Percentiles rank a stretch among this genome's conserved stretches.
These are phyloP conservation scores for Proisotoma minuta DNA, from an alignment of 2,888 invertebrate species.

Conservation along the genomic window DNA sequence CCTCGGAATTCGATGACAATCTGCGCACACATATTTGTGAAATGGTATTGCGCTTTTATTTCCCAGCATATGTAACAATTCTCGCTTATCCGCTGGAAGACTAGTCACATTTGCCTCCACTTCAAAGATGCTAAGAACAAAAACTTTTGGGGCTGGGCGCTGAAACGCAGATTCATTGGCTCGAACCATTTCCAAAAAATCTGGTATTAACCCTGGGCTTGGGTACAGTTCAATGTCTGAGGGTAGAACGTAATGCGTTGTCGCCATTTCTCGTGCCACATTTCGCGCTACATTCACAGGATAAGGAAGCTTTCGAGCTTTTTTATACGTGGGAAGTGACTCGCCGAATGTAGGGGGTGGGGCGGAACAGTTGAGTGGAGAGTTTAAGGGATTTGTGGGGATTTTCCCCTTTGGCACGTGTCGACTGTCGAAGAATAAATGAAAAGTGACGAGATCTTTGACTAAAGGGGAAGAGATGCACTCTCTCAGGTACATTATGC, in stretches of 20 bases:
- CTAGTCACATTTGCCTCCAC: slow-evolving; percentile 60
- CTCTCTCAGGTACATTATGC: slow-evolving; percentile 75
- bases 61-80: slow-evolving; percentile 63
- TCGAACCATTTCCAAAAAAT: slow-evolving; percentile 80
- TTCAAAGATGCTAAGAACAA: slow-evolving; percentile 84
- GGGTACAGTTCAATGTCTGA: slow-evolving; percentile 86
- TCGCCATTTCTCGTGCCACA: slow-evolving; percentile 74
- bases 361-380: slow-evolving; percentile 36
- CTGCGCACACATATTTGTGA: slow-evolving; percentile 82
- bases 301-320: slow-evolving; percentile 73
- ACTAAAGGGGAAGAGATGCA: slow-evolving; percentile 65
- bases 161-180: slow-evolving; percentile 54
- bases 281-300: slow-evolving; percentile 88
- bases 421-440: slow-evolving; percentile 80
- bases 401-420: slow-evolving; percentile 63
- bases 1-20: slow-evolving; percentile 82
- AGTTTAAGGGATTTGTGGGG: slow-evolving; percentile 15
- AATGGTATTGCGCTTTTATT: slow-evolving; percentile 80
- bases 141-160: slow-evolving; percentile 62
- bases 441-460: slow-evolving; percentile 77
- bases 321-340: slow-evolving; percentile 62
- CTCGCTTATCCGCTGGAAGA: slow-evolving; percentile 68
- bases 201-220: slow-evolving; percentile 71
- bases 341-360: slow-evolving; percentile 57
- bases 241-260: slow-evolving; percentile 76